Evolutionary conservation across 2,888 invertebrate genomes (phyloP).

Genomic region (Lacanobia wlatinum): DNA sequence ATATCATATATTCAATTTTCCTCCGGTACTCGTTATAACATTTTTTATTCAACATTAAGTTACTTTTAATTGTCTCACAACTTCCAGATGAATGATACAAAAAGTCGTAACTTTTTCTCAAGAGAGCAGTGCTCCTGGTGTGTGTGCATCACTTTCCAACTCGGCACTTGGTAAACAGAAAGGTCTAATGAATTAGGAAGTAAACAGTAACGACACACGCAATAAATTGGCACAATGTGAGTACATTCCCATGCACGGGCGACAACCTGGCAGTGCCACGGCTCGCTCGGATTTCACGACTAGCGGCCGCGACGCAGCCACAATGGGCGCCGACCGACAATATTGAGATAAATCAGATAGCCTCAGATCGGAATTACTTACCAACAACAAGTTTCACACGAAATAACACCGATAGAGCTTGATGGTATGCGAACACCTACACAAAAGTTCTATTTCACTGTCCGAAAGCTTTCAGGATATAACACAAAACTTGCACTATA

Average conservation of each 20-base stretch:
- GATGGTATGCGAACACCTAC: slow-evolving; percentile 75
- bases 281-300: slow-evolving; percentile 29
- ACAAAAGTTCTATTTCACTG: slow-evolving; percentile 74
- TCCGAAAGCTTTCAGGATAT: slow-evolving; percentile 64
- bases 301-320: slow-evolving; percentile 10
- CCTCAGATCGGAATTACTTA: slow-evolving; percentile 74
- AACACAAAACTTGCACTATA: slow-evolving; percentile 72
- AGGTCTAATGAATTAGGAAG: slow-evolving; percentile 66
- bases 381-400: slow-evolving; percentile 81
- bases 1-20: background rate
- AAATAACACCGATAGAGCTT: slow-evolving; percentile 71
- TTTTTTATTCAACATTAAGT: background rate
- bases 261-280: slow-evolving; percentile 48
- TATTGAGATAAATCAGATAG: slow-evolving; percentile 39
- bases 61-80: background rate
- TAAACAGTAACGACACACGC: slow-evolving; percentile 66
- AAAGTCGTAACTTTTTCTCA: background rate
- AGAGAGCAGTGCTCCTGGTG: slow-evolving; percentile 19
- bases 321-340: slow-evolving; percentile 8
- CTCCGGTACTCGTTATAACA: background rate
- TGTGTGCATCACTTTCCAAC: slow-evolving; percentile 36
- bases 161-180: slow-evolving; percentile 53
- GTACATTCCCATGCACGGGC: slow-evolving; percentile 55
- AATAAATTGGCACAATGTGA: slow-evolving; percentile 65
- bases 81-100: slow-evolving; percentile 14